Evolutionary conservation across 2,888 invertebrate genomes (phyloP), one percentile per base, ranked within the genome.

Genomic region (Idaea straminata): DNA sequence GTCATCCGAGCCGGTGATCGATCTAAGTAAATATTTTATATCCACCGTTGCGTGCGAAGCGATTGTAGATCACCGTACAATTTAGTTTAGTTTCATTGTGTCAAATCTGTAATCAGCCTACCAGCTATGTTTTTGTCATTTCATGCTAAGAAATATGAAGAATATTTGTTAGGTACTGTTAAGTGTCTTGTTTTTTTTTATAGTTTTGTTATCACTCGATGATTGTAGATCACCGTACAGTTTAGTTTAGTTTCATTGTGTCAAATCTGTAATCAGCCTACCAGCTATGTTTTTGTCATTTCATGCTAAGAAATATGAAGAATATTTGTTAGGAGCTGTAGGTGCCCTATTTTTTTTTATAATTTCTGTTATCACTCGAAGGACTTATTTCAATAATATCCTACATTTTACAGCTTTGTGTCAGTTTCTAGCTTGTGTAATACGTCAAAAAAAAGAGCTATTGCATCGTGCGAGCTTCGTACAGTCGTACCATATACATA

Each of bases 11-110:
- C 83, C 78, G 79, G 82, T 91, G 91, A 91, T 91, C 88, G 91
- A 92, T 91, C 86, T 86, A 79, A 75, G 81, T 86, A 87, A 89
- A 90, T 90, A 89, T 89, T 88, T 90, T 85, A 89, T 86, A 84
- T 82, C 78, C 80, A 80, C 76, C 80, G 81, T 74, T 77, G 77
- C 83, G 81, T 81, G 83, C 81, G 77, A 81, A 83, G 83, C 79
- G 81, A 85, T 84, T 83, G 83, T 84, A 83, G 76, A 82, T 82
- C 83, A 77, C 69, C 61, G 65, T 69, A 69, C 64, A 64, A 66
- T 66, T 68, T 63, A 63, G 62, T 71, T 72, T 59, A 64, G 64
- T 74, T 74, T 67, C 73, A 69, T 72, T 68, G 64, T 69, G 63
- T 65, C 64, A 59, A 69, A 67, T 73, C 62, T 65, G 59, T 66